Percentiles rank a stretch among this genome's conserved stretches.
Conservation (phyloP, 2,797 vertebrate species). For the Prionace glauca region DNA sequence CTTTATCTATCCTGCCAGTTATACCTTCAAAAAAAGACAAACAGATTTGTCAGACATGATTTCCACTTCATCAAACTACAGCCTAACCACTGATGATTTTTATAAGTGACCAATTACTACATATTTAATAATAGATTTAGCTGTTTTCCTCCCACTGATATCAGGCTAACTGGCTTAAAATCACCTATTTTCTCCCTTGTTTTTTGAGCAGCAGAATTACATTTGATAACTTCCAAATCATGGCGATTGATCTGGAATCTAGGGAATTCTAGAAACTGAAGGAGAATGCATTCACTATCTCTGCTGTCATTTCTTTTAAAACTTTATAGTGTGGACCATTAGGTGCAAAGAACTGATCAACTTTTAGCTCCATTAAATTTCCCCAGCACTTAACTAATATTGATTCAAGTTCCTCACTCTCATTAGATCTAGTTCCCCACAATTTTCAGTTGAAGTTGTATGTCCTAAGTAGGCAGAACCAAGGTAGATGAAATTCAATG, state of each 20-base stretch:
- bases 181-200: too few species aligned
- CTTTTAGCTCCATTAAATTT: background rate
- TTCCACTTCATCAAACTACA: too few species aligned
- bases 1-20: too few species aligned
- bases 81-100: too few species aligned
- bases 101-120: too few species aligned
- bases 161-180: too few species aligned
- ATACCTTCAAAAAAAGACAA: too few species aligned
- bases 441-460: background rate
- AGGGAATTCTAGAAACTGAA: background rate
- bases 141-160: too few species aligned
- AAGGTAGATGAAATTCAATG: background rate
- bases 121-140: too few species aligned
- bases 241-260: background rate
- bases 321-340: background rate
- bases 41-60: too few species aligned
- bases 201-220: too few species aligned
- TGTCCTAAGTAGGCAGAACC: background rate
- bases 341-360: background rate
- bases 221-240: too few species aligned
- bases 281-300: background rate
- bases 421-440: background rate
- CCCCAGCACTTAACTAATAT: background rate
- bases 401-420: background rate
- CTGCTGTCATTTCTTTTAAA: background rate